Base-by-base conservation (phyloP, 1,140 invertebrate genomes). In the Paracyclopina nana region DNA sequence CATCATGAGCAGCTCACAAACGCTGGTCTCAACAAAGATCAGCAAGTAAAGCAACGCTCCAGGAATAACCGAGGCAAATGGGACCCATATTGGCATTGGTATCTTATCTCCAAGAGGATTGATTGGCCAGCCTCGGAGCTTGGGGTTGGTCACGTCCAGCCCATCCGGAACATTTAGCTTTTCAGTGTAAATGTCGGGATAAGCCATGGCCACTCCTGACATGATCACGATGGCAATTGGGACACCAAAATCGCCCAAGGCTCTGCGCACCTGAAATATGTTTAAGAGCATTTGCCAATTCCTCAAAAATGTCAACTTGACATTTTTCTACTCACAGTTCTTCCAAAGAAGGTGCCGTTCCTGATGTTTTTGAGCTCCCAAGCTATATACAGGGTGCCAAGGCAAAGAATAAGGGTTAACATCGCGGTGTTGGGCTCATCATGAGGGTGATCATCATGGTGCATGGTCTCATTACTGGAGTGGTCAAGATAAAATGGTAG, bases 241-340 rank as follows among this genome's bases (percentile, higher is more conserved):
- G 8, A 96, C 87, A n/a, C 88, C 90, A 65, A 96, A 96, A 64
- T 96, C 90, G 14, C 90, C 90, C 11, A 96, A 72, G 1, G 86
- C 84, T 63, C 88, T 72, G 34, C 90, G 71, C 18, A 80, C 78
- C 82, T 85, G 60, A 41, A 70, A 61, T 18, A 1, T 5, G 14
- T 9, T 31, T 2, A 25, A 26, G 12, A 31, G 4, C 4, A 20
- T 38, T 38, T n/a, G 34, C 34, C 14, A 16, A 4, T 38, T n/a
- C n/a, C n/a, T 38, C n/a, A 9, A n/a, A n/a, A n/a, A n/a, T n/a
- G n/a, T n/a, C n/a, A n/a, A n/a, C n/a, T n/a, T n/a, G n/a, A n/a
- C n/a, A 53, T 26, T 3, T 51, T 22, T 46, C 75, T n/a, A 75
- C 77, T 79, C 64, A 91, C 86, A 68, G 77, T 86, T 60, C 88